Conservation (phyloP, 2,888 invertebrate species). For the Pelosia muscerda region DNA sequence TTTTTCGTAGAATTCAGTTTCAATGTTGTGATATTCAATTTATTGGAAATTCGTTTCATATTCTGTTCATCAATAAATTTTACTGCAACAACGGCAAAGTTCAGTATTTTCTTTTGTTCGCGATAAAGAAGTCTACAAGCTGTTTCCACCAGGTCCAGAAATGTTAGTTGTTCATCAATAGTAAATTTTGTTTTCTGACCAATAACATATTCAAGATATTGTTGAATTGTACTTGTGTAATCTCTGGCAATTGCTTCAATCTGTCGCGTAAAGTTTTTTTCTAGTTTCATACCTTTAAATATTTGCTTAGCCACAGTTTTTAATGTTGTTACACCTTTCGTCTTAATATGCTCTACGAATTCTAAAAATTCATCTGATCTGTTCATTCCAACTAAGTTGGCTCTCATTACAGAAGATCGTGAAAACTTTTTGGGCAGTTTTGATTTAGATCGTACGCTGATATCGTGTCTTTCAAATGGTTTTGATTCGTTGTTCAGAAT, state of each 20-base stretch:
- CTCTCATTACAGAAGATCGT: not conserved
- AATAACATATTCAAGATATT: constrained; percentile 26
- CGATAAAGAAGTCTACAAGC: constrained; percentile 43
- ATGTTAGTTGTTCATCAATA: constrained; percentile 47
- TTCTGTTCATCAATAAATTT: not conserved
- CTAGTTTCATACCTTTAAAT: constrained; percentile 14
- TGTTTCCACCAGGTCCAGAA: constrained; percentile 53
- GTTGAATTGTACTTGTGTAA: constrained; percentile 22
- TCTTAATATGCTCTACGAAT: constrained; percentile 23
- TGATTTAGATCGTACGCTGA: constrained; percentile 1
- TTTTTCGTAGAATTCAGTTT: not conserved
- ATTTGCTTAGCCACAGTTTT: constrained; percentile 14
- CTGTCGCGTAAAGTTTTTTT: constrained; percentile 13
- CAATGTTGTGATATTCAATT: no score
- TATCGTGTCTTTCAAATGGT: not conserved
- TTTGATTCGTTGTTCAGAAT: not conserved
- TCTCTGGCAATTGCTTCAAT: constrained; percentile 15
- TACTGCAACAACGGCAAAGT: constrained; percentile 31
- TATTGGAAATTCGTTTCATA: not conserved
- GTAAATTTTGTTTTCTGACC: not conserved
- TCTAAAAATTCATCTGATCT: constrained; percentile 6
- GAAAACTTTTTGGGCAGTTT: constrained; percentile 11
- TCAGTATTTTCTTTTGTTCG: constrained; percentile 39
- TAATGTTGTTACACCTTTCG: constrained; percentile 18
- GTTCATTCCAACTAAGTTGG: not conserved